Conservation (phyloP, 1,140 invertebrate genomes). For the Drosophila santomea region DNA sequence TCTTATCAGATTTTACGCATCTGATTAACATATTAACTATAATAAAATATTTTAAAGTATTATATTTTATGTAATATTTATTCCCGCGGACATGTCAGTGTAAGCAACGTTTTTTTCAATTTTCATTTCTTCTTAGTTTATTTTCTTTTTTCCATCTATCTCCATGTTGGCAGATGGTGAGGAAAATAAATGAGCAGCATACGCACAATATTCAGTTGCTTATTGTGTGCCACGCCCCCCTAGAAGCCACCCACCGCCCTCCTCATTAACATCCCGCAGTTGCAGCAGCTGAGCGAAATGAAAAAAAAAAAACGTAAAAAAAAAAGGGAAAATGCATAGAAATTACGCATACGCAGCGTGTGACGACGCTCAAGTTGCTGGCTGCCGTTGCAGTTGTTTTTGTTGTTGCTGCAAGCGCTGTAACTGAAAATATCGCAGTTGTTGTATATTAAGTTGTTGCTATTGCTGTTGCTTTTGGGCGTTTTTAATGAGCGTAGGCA, state of each 20-base stretch:
- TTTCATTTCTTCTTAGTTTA: constrained; percentile 4
- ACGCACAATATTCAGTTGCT: constrained; percentile 60
- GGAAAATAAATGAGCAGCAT: constrained; percentile 74
- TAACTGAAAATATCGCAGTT: constrained; percentile 18
- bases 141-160: constrained; percentile 12
- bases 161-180: constrained; percentile 27
- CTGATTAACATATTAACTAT: too few relatives aligned
- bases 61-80: too few relatives aligned
- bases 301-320: constrained; percentile 18
- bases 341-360: constrained; percentile 77
- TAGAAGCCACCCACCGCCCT: background rate
- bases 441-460: constrained; percentile 27
- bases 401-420: constrained; percentile 18
- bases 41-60: too few relatives aligned
- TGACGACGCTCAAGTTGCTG: constrained; percentile 18
- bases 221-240: constrained; percentile 18
- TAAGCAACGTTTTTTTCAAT: constrained; percentile 5
- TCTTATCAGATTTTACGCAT: too few relatives aligned
- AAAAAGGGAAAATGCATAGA: constrained; percentile 42
- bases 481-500: constrained; percentile 71
- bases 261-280: constrained; percentile 25
- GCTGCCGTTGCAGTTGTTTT: constrained; percentile 16
- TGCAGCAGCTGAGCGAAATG: constrained; percentile 18
- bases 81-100: background rate
- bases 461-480: constrained; percentile 39